These are phyloP conservation scores for Ophion obscuratus DNA, from an alignment of 2,888 invertebrate species.

Conservation along the genomic window DNA sequence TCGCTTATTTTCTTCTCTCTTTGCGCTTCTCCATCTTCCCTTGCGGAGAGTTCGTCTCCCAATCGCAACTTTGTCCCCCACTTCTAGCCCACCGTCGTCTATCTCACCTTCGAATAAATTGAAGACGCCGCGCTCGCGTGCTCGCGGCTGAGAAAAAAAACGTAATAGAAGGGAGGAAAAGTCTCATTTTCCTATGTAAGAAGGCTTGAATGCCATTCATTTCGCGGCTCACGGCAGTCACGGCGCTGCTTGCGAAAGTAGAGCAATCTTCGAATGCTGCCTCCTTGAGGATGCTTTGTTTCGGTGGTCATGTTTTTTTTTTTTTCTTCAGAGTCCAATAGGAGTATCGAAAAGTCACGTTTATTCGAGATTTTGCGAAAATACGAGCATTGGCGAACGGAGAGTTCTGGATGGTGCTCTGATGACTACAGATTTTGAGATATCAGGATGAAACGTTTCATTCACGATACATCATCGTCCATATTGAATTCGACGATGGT, in stretches of 20 bases:
- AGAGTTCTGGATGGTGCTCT: too few relatives aligned
- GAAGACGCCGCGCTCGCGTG: conserved; percentile 41
- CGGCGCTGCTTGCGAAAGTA: not conserved
- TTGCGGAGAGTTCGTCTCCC: conserved; percentile 14
- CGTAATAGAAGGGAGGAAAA: not conserved
- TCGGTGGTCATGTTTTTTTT: too few relatives aligned
- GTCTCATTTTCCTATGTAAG: not conserved
- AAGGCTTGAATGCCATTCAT: not conserved
- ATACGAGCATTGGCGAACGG: too few relatives aligned
- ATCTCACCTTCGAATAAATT: conserved; percentile 65
- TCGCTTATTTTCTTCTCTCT: conserved; percentile 53
- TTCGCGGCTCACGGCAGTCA: not conserved
- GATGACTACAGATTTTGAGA: too few relatives aligned
- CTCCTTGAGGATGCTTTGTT: too few relatives aligned
- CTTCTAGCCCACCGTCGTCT: conserved; percentile 31
- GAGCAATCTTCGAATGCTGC: not conserved
- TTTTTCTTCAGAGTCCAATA: too few relatives aligned
- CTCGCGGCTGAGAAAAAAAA: conserved; percentile 2
- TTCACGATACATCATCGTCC: too few relatives aligned
- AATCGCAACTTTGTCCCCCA: conserved; percentile 22
- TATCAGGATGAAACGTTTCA: too few relatives aligned
- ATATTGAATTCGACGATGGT: too few relatives aligned
- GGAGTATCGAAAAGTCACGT: too few relatives aligned
- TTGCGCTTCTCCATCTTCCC: conserved; percentile 35
- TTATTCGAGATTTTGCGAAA: too few relatives aligned